These are phyloP conservation scores for Autographa gamma DNA, from an alignment of 2,888 invertebrate species.

Conservation along the genomic window DNA sequence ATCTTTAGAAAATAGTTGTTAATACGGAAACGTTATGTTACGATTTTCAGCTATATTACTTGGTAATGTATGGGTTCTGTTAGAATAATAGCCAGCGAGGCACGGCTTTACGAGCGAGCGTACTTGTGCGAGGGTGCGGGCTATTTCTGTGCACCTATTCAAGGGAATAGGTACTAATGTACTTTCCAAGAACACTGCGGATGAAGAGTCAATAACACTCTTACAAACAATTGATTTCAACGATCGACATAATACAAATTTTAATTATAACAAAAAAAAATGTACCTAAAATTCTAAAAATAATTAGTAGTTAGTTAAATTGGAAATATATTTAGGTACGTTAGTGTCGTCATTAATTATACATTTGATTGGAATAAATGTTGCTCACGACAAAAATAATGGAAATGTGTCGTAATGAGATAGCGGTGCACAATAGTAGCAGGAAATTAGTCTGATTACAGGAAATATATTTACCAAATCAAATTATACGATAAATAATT, in stretches of 20 bases:
- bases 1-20: slow-evolving; percentile 18
- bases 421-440: slow-evolving; percentile 19
- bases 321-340: too few relatives aligned
- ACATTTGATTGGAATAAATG: too few relatives aligned
- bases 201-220: slow-evolving; percentile 19
- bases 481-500: slow-evolving; percentile 33
- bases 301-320: too few relatives aligned
- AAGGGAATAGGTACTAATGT: slow-evolving; percentile 38
- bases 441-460: slow-evolving; percentile 28
- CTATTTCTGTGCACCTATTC: slow-evolving; percentile 56
- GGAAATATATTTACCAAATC: slow-evolving; percentile 48
- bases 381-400: slow-evolving; percentile 11
- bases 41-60: slow-evolving; percentile 41
- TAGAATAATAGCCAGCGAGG: slow-evolving; percentile 41
- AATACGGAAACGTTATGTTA: slow-evolving; percentile 41
- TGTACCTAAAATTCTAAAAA: too few relatives aligned
- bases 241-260: not conserved
- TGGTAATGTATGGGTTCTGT: slow-evolving; percentile 40
- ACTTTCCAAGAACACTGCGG: slow-evolving; percentile 41
- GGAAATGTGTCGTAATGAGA: slow-evolving; percentile 15
- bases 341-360: too few relatives aligned
- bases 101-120: slow-evolving; percentile 53
- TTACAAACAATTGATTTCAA: not conserved
- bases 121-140: slow-evolving; percentile 43
- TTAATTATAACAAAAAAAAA: too few relatives aligned